Evolutionary conservation across 2,113 vertebrate species (phyloP).

Genomic region (Psophia crepitans): DNA sequence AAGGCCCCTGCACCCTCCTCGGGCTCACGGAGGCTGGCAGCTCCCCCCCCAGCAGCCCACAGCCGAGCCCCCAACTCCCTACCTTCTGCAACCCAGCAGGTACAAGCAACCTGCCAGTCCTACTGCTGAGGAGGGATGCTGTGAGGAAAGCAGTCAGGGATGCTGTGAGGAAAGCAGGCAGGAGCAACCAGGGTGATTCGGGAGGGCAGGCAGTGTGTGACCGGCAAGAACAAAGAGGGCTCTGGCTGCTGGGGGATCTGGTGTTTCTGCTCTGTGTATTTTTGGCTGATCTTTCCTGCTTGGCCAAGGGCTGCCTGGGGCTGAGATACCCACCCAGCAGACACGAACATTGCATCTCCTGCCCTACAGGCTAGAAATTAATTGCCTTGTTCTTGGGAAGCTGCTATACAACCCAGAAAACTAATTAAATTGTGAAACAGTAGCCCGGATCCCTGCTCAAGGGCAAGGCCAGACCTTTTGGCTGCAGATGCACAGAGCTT

Average conservation of each 20-base stretch:
- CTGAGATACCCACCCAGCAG: not conserved
- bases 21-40: not conserved
- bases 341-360: not conserved
- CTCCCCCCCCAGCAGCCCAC: not conserved
- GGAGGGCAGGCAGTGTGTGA: not conserved
- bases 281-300: constrained; percentile 19
- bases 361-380: not conserved
- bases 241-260: not conserved
- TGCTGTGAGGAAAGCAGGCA: not conserved
- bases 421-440: constrained; percentile 52
- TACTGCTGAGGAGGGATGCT: not conserved
- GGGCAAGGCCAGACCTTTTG: constrained; percentile 27
- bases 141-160: not conserved
- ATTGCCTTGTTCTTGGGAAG: constrained; percentile 7
- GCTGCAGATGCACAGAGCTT: not conserved
- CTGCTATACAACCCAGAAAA: not conserved
- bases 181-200: not conserved
- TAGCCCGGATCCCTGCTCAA: constrained; percentile 11
- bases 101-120: not conserved
- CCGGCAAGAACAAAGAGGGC: not conserved
- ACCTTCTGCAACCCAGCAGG: not conserved
- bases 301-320: not conserved
- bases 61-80: not conserved
- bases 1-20: not conserved
- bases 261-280: not conserved